These are phyloP conservation scores for Cyclura pinguis DNA, from an alignment of 2,797 vertebrate species.

Conservation along the genomic window DNA sequence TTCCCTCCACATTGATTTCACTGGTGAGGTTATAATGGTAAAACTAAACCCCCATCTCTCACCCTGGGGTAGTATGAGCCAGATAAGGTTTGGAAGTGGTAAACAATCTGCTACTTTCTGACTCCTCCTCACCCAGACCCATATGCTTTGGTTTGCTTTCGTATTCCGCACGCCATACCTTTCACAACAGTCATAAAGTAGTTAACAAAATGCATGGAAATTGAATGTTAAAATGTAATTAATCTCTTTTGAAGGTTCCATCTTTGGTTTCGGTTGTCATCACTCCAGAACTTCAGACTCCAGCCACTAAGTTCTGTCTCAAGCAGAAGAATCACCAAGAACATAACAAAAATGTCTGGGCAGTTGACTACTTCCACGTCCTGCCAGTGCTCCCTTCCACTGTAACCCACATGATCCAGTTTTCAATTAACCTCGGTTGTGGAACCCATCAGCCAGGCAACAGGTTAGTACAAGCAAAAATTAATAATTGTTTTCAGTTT, in stretches of 20 bases:
- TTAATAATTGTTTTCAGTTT: constrained; percentile 4
- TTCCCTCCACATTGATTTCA: not conserved
- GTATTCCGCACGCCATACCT: not conserved
- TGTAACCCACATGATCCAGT: constrained; percentile 94
- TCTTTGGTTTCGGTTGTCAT: constrained; percentile 92
- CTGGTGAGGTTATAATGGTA: not conserved
- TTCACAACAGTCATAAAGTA: not conserved
- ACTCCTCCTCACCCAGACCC: too few species aligned
- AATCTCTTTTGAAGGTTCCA: constrained; percentile 83
- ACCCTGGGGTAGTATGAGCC: too few species aligned
- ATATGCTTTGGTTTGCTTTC: not conserved
- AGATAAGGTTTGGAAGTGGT: not conserved
- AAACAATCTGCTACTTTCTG: not conserved
- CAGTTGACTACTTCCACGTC: constrained; percentile 94
- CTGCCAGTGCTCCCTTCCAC: constrained; percentile 91
- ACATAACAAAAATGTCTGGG: constrained; percentile 90
- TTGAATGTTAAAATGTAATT: constrained; percentile 27
- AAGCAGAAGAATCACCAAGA: constrained; percentile 92
- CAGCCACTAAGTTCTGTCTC: constrained; percentile 93
- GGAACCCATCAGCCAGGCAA: constrained; percentile 96
- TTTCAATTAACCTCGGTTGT: constrained; percentile 97
- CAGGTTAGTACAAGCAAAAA: constrained; percentile 84
- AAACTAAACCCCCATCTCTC: not conserved
- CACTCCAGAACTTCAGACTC: constrained; percentile 91
- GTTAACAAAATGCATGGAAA: not conserved